Percentiles rank a stretch among this genome's conserved stretches.
phyloP scores from a whole-genome alignment of 2,113 vertebrate species.

The Apus apus region DNA sequence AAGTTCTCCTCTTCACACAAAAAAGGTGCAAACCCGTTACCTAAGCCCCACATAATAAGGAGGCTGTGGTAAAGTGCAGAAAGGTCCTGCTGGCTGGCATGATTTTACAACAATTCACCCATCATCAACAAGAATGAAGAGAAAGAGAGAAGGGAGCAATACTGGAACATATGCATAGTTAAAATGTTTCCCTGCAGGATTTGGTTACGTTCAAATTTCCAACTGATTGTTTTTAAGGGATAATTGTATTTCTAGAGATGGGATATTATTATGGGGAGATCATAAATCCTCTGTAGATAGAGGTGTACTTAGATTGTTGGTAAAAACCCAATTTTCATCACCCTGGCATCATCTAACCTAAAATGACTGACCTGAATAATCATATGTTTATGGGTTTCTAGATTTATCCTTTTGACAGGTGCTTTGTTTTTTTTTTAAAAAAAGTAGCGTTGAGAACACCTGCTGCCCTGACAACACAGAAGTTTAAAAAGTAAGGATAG shows the following conservation, averaged over 20 bases:
- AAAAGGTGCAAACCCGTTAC: constrained; percentile 37
- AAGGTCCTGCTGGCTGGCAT: constrained; percentile 21
- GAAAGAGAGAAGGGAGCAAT: not conserved
- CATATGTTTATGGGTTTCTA: not conserved
- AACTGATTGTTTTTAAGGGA: constrained; percentile 23
- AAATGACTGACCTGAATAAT: not conserved
- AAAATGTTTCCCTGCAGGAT: constrained; percentile 8
- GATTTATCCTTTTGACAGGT: not conserved
- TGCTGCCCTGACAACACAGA: not conserved
- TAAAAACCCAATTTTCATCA: not conserved
- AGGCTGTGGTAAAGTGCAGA: constrained; percentile 1
- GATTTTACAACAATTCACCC: constrained; percentile 9
- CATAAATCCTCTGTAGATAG: not conserved
- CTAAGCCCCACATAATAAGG: not conserved
- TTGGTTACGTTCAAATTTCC: constrained; percentile 23
- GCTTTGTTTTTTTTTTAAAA: not conserved
- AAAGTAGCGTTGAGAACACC: not conserved
- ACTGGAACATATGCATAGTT: not conserved
- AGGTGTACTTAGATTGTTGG: not conserved
- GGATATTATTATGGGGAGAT: not conserved
- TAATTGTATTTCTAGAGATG: not conserved
- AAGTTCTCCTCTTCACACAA: constrained; percentile 52
- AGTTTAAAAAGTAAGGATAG: not conserved
- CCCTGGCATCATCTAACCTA: not conserved
- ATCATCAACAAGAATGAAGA: not conserved